Evolutionary conservation across 1,140 invertebrate genomes (phyloP), one percentile per base, ranked within the genome.

Genomic region (Magallana gigas): DNA sequence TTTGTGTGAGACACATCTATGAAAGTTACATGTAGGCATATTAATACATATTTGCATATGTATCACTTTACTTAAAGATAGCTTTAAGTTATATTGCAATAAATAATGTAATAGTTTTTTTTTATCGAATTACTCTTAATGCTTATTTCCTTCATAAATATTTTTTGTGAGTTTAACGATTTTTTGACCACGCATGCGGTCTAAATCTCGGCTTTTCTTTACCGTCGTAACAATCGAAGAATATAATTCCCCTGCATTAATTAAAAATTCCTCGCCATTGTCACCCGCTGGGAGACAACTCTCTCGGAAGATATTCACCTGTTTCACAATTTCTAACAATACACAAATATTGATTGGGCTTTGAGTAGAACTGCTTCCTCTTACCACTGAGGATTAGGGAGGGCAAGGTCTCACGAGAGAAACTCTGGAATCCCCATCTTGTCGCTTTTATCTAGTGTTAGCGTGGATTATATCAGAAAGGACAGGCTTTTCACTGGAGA

Each of bases 311-410:
- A 7, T 76, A 76, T 76, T 76, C 36, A 76, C 18, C 7, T 29
- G 68, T 11, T 76, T 76, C 68, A 76, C 68, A 9, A 76, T 76
- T 76, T 76, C 23, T 48, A 76, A 76, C 68, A 76, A 76, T 76
- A 12, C 36, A 48, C 8, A 9, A 29, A 76, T 23, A 76, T 76
- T 76, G 68, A 76, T 76, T 76, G 4, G 2, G 36, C 36, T 76
- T 48, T 23, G 14, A 12, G 14, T 76, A 11, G 14, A 76, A 76
- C 23, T 29, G 68, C 36, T 76, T 76, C 23, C 18, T 9, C 68
- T 36, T 18, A 76, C 0, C 68, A 8, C 11, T 3, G 23, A 7
- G 36, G 68, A 76, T 76, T 76, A 76, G 8, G 9, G 23, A 29
- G 5, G 1, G 68, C 9, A 9, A 76, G 23, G 7, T 29, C 23